Conservation (phyloP, 2,113 vertebrate genomes). For the Murina feae region DNA sequence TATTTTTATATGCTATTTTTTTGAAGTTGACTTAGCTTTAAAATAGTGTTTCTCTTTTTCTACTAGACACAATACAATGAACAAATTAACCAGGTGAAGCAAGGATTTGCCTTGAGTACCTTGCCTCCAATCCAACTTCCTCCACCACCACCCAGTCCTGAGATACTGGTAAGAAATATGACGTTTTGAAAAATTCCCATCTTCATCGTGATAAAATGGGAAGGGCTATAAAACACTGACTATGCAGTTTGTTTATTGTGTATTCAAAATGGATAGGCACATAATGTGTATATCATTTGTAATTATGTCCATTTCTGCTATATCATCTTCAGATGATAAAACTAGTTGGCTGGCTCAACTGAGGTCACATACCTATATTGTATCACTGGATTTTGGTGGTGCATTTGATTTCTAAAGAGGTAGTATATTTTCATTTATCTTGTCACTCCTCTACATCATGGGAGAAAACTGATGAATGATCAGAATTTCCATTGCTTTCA, state of each 20-base stretch:
- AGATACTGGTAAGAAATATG: conserved; percentile 68
- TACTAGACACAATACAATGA: conserved; percentile 73
- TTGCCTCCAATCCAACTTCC: conserved; percentile 73
- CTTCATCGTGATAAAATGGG: conserved; percentile 15
- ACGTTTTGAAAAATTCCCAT: background rate
- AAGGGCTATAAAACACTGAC: background rate
- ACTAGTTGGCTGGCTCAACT: background rate
- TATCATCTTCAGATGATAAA: background rate
- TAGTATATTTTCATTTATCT: background rate
- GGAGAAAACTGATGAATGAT: background rate
- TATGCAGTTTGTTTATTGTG: background rate
- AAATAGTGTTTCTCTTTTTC: conserved; percentile 27
- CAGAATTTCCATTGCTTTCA: background rate
- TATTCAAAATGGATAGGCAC: background rate
- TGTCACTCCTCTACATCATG: background rate
- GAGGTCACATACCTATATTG: background rate
- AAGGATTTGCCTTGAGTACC: conserved; percentile 68
- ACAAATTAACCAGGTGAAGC: conserved; percentile 73
- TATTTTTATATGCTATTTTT: conserved; percentile 27
- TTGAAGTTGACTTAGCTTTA: background rate
- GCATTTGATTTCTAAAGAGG: background rate
- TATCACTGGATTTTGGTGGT: background rate
- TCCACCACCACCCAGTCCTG: conserved; percentile 74
- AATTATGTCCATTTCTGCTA: background rate
- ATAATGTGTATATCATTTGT: background rate